Evolutionary conservation across 2,113 vertebrate genomes (phyloP).

Genomic region (Notarius lentiginosus): DNA sequence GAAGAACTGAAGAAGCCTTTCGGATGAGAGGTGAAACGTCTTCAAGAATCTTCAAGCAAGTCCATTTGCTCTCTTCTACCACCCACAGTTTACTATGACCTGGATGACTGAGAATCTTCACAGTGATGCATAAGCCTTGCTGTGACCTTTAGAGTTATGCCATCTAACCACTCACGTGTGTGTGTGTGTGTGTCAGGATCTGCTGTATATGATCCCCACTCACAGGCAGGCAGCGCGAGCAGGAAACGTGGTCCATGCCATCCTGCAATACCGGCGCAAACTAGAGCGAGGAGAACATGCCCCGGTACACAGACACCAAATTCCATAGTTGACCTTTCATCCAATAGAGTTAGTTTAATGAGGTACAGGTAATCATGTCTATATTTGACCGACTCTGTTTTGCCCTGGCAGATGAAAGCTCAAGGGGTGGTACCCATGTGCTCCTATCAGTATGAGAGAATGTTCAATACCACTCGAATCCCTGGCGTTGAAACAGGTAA

Average conservation of each 20-base stretch:
- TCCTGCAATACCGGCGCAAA: slow-evolving; percentile 87
- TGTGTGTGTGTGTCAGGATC: slow-evolving; percentile 73
- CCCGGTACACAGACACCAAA: slow-evolving; percentile 67
- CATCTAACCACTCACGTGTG: background rate
- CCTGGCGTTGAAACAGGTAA: slow-evolving; percentile 87
- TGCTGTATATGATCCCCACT: slow-evolving; percentile 77
- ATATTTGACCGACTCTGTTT: slow-evolving; percentile 16
- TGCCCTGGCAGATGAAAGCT: slow-evolving; percentile 78
- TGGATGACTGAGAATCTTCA: too few relatives aligned
- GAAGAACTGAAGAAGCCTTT: too few relatives aligned
- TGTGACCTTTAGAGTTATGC: background rate
- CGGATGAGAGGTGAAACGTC: too few relatives aligned
- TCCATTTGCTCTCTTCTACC: too few relatives aligned
- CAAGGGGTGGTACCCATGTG: slow-evolving; percentile 91
- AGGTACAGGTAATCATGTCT: background rate
- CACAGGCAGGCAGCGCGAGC: slow-evolving; percentile 82
- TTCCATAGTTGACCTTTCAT: background rate
- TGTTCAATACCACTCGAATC: slow-evolving; percentile 93
- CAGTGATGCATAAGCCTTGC: background rate
- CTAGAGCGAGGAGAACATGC: slow-evolving; percentile 86
- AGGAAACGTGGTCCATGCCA: slow-evolving; percentile 82
- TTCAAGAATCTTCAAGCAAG: too few relatives aligned
- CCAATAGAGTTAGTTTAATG: background rate
- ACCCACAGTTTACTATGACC: too few relatives aligned
- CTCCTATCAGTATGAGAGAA: slow-evolving; percentile 89